Percentiles rank a stretch among this genome's conserved stretches.
Evolutionary conservation across 2,888 invertebrate genomes (phyloP).

Genomic region (Sinelater perroti): DNA sequence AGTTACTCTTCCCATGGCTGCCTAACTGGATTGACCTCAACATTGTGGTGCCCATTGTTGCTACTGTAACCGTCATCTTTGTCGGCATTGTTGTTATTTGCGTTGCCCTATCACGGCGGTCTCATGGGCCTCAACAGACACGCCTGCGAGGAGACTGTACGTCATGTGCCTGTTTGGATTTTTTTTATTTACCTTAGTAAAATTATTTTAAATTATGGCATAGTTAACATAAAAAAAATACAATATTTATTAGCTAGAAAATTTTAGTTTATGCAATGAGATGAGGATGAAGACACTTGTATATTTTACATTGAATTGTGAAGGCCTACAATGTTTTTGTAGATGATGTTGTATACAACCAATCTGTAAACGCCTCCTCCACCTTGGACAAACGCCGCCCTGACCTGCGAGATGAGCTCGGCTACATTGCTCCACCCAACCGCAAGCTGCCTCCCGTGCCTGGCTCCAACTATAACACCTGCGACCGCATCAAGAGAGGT

Average conservation of each 20-base stretch:
- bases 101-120: conserved; percentile 83
- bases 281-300: background rate
- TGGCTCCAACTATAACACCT: conserved; percentile 92
- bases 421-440: conserved; percentile 93
- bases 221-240: background rate
- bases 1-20: conserved; percentile 77
- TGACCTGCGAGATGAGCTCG: conserved; percentile 85
- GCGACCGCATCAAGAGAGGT: conserved; percentile 93
- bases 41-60: conserved; percentile 88
- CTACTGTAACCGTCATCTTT: conserved; percentile 88
- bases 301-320: background rate
- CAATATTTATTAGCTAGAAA: background rate
- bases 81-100: conserved; percentile 92
- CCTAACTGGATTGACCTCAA: conserved; percentile 89
- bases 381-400: conserved; percentile 86
- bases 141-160: conserved; percentile 86
- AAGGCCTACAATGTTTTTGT: too few relatives aligned
- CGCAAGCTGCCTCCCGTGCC: conserved; percentile 91
- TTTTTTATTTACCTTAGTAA: background rate
- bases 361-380: conserved; percentile 72
- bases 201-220: too few relatives aligned
- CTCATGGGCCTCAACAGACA: conserved; percentile 70
- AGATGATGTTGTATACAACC: conserved; percentile 94
- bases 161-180: conserved; percentile 54
- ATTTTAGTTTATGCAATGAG: background rate